A percentile compares a stretch with the other conserved stretches of the same genome.
Evolutionary conservation across 2,797 vertebrate species (phyloP).

Genomic region (Chromis chromis): DNA sequence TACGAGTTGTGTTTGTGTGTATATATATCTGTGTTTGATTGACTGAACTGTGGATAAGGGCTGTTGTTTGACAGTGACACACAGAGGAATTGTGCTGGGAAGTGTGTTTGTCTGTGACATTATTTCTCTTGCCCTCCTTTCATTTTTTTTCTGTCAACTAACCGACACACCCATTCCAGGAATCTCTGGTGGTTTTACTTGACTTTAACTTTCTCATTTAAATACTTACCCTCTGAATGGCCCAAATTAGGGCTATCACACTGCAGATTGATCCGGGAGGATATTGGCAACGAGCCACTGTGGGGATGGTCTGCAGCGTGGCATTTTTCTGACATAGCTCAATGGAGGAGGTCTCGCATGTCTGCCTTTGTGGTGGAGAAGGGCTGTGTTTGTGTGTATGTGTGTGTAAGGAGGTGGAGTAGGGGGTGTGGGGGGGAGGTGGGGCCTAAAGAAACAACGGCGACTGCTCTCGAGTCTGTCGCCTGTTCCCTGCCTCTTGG

Average conservation of each 20-base stretch:
- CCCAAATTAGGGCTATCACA: conserved; percentile 69
- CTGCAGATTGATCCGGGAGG: conserved; percentile 67
- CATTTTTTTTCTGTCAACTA: conserved; percentile 67
- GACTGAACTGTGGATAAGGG: conserved; percentile 23
- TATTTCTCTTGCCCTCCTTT: conserved; percentile 61
- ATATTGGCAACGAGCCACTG: conserved; percentile 61
- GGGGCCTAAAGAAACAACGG: conserved; percentile 72
- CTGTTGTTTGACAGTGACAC: conserved; percentile 39
- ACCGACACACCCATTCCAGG: conserved; percentile 82
- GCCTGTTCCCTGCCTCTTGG: conserved; percentile 79
- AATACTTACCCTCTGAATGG: conserved; percentile 71
- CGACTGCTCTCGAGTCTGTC: conserved; percentile 80
- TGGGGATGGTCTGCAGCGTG: conserved; percentile 61
- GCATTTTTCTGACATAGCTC: conserved; percentile 63
- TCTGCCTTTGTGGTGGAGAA: conserved; percentile 60
- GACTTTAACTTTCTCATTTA: conserved; percentile 77
- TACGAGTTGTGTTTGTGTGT: conserved; percentile 14
- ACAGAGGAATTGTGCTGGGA: conserved; percentile 62
- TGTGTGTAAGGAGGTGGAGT: conserved; percentile 56
- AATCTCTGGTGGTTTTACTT: conserved; percentile 80
- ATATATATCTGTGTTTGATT: conserved; percentile 21
- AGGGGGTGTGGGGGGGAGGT: conserved; percentile 40
- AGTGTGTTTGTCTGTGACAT: conserved; percentile 68
- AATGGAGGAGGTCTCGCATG: conserved; percentile 62
- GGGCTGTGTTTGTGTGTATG: conserved; percentile 29